These are phyloP conservation scores for Pampusana beccarii DNA, from an alignment of 2,113 vertebrate genomes.

Conservation along the genomic window DNA sequence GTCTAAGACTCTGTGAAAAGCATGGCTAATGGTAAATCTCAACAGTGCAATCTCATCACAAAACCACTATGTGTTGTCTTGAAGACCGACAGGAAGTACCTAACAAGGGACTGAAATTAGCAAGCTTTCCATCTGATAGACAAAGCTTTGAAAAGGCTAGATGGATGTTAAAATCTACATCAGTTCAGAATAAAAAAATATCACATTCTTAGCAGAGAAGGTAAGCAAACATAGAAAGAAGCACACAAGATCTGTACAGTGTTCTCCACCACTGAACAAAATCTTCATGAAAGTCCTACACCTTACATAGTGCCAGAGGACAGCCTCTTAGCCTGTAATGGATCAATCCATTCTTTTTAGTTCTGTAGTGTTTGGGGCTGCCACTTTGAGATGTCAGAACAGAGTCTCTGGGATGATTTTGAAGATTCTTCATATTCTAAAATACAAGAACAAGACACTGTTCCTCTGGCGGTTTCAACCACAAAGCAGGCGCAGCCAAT, in stretches of 20 bases:
- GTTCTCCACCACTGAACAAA: conserved; percentile 24
- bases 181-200: neutral
- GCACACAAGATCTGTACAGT: conserved; percentile 17
- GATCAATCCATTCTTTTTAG: neutral
- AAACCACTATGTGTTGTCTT: neutral
- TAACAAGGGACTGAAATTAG: neutral
- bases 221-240: neutral
- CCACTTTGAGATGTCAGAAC: neutral
- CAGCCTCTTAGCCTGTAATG: neutral
- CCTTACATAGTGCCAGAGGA: neutral
- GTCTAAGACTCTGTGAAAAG: neutral
- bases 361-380: neutral
- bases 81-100: neutral
- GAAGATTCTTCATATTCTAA: neutral
- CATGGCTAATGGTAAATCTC: neutral
- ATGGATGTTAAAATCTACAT: neutral
- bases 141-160: conserved; percentile 3
- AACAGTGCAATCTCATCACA: neutral
- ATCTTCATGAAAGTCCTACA: neutral
- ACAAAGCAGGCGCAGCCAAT: neutral
- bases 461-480: neutral
- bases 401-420: neutral
- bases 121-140: neutral
- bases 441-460: neutral
- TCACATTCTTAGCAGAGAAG: neutral